Percentiles rank a stretch among this genome's conserved stretches.
Evolutionary conservation across 2,797 vertebrate species (phyloP).

Genomic region (Odontamblyopus rebecca): DNA sequence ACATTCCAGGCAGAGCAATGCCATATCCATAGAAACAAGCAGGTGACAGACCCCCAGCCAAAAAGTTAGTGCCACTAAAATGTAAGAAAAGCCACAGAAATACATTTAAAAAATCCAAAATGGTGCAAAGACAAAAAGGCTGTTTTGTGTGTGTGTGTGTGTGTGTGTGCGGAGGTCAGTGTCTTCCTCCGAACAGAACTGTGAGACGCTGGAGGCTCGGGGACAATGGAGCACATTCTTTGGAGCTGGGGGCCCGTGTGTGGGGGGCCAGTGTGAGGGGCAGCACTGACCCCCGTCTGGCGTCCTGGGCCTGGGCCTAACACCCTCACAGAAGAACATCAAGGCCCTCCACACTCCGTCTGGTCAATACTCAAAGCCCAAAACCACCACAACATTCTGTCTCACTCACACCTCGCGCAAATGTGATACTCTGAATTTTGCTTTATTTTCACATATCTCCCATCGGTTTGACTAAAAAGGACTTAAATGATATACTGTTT

Average conservation of each 20-base stretch:
- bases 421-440: constrained; percentile 56
- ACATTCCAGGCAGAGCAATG: too few relatives aligned
- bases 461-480: background rate
- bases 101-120: background rate
- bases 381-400: constrained; percentile 36
- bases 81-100: background rate
- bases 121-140: constrained; percentile 10
- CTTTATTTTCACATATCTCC: constrained; percentile 5
- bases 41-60: too few relatives aligned
- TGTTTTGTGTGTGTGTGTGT: constrained; percentile 9
- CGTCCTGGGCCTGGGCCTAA: constrained; percentile 49
- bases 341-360: constrained; percentile 66
- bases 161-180: background rate
- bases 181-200: constrained; percentile 1
- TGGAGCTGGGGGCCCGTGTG: constrained; percentile 12
- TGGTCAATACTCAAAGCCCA: constrained; percentile 62
- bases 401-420: constrained; percentile 58
- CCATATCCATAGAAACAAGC: too few relatives aligned
- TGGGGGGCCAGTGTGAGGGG: constrained; percentile 32
- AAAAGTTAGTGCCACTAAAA: background rate
- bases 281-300: constrained; percentile 62
- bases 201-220: background rate
- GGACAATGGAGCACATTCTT: constrained; percentile 21
- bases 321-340: constrained; percentile 58
- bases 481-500: constrained; percentile 6